Conservation (phyloP, 2,888 invertebrate species). For the Sarcophaga carnaria region DNA sequence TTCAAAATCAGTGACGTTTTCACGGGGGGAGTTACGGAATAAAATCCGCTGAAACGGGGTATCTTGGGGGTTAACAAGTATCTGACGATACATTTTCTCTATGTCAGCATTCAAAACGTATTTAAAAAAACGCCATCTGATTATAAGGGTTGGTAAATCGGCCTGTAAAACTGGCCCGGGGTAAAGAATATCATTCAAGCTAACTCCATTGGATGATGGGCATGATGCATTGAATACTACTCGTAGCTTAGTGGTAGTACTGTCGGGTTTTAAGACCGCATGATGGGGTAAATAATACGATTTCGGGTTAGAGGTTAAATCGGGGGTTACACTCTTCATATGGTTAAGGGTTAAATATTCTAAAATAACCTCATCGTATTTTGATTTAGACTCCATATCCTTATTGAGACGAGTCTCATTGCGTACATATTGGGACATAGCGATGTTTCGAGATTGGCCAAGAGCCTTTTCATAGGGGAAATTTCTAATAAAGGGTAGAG, state of each 20-base stretch:
- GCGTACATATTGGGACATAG: background rate
- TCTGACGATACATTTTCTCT: no score
- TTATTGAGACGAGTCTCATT: background rate
- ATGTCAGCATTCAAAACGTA: background rate
- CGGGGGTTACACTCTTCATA: background rate
- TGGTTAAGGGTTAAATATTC: conserved; percentile 1
- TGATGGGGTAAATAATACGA: background rate
- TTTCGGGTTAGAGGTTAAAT: background rate
- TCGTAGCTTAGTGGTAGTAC: background rate
- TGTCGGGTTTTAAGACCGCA: background rate
- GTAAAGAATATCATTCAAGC: background rate
- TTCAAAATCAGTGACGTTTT: no score
- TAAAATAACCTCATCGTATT: background rate
- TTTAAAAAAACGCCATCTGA: background rate
- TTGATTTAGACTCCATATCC: background rate
- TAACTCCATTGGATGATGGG: background rate
- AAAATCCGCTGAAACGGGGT: background rate
- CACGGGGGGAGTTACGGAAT: no score
- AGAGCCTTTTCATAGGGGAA: no score
- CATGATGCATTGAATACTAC: background rate
- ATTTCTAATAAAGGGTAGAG: no score
- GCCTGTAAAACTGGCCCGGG: background rate
- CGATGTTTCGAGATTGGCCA: no score
- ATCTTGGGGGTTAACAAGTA: no score
- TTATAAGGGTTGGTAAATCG: no score